Base-by-base conservation (phyloP, 30 jellyfish, hydroid and myxozoan genomes). In the Nemopilema nomurai region DNA sequence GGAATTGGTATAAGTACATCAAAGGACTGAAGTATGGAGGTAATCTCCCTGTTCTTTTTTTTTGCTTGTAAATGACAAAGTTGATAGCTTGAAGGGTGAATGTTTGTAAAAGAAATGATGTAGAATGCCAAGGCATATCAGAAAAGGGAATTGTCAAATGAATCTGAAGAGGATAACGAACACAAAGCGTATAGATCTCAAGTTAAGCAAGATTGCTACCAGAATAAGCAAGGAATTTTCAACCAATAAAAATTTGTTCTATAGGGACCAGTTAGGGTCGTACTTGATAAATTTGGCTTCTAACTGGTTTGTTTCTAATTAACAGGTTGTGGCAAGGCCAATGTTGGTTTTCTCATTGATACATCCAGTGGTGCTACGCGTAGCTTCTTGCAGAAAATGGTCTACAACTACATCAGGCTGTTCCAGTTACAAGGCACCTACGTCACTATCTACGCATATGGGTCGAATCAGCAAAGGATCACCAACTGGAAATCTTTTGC, bases 1-100 rank as follows among this genome's bases (percentile, higher is more conserved):
- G 96, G 96, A 79, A 88, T 76, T 88, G 96, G 96, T 71, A 79
- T 64, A 88, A 88, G 28, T 88, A 88, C 88, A 80, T 88, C 77
- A 79, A 70, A 33, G 91, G 91, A 31, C 64, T 74, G 30, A 70
- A 72, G 26, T 88, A 88, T 72, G 96, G 89, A 80, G 89, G 96
- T 87, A 69, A 82, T 62, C 9, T 71, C 25, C 16, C 31, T 16
- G 26, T 25, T 20, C 30, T 71, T 71, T 9, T 0, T 9, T 41
- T 30, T 25, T 18, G 66, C 16, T 69, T 30, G 6, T n/a, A n/a
- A n/a, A n/a, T n/a, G n/a, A n/a, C n/a, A n/a, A n/a, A n/a, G n/a
- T n/a, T n/a, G n/a, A n/a, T n/a, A n/a, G n/a, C n/a, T n/a, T n/a
- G n/a, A n/a, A n/a, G n/a, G n/a, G n/a, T n/a, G n/a, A n/a, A n/a